These are phyloP conservation scores for Phaethornis superciliosus DNA, from an alignment of 2,113 vertebrate species.

Conservation along the genomic window DNA sequence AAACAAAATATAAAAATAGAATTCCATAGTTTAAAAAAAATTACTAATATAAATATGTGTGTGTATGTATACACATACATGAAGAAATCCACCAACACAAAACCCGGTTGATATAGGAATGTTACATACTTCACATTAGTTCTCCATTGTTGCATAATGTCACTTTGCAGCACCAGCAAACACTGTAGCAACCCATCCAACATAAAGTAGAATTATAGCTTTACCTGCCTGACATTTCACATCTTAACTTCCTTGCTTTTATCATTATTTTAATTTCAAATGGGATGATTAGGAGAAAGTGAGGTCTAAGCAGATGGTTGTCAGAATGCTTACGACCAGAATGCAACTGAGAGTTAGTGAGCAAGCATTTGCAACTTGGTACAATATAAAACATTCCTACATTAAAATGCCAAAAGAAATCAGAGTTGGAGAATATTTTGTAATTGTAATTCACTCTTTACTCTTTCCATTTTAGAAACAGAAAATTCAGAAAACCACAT, in stretches of 20 bases:
- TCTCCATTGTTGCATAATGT: background rate
- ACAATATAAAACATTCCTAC: slow-evolving; percentile 13
- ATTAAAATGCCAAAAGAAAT: slow-evolving; percentile 49
- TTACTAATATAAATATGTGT: background rate
- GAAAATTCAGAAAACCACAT: slow-evolving; percentile 26
- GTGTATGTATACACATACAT: background rate
- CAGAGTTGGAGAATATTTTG: slow-evolving; percentile 22
- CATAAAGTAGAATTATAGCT: slow-evolving; percentile 3
- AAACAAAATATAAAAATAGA: background rate
- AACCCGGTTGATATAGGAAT: background rate
- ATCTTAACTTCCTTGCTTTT: slow-evolving; percentile 52
- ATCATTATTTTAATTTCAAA: slow-evolving; percentile 69
- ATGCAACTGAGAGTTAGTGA: slow-evolving; percentile 26
- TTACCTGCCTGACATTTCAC: background rate
- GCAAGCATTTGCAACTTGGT: slow-evolving; percentile 18
- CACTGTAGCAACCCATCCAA: background rate
- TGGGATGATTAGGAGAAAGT: slow-evolving; percentile 40
- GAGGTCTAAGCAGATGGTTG: slow-evolving; percentile 62
- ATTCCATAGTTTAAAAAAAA: background rate
- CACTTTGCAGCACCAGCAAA: background rate
- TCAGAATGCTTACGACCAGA: slow-evolving; percentile 67
- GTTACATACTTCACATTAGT: background rate
- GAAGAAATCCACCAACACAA: background rate
- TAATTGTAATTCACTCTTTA: slow-evolving; percentile 33
- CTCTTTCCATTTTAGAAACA: slow-evolving; percentile 45